Evolutionary conservation across 2,888 invertebrate genomes (phyloP), one percentile per base, ranked within the genome.

Genomic region (Teleogryllus oceanicus): DNA sequence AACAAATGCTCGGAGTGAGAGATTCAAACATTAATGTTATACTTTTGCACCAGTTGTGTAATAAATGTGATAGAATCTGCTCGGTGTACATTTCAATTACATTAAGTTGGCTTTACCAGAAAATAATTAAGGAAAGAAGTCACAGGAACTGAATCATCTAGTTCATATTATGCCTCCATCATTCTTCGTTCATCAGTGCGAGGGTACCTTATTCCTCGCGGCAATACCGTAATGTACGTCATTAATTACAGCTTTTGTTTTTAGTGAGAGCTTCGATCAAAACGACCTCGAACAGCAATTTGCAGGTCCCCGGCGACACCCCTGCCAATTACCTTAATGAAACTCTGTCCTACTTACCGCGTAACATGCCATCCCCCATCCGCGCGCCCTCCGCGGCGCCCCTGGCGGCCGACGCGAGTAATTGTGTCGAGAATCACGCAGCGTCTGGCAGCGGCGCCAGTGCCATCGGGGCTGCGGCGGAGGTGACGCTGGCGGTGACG

Each of bases 281-380:
- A 62, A 62, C 62, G 62, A 62, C 62, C 16, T 62, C 13, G 16
- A 62, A n/a, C 62, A n/a, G 62, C n/a, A 62, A 62, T 62, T 62
- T 62, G 13, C 62, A 62, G 62, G 62, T 12, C 62, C 62, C 62
- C 62, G 10, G 62, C 62, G 62, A 62, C 62, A 62, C 62, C 62
- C 62, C n/a, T 62, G 62, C 62, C 62, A 62, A 62, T 62, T 62
- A 62, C 62, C 62, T 62, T 62, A 62, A 62, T 62, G 62, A 62
- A 62, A 62, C 62, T 62, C 62, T 62, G 62, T 62, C 62, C 62
- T 62, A 62, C 62, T 62, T 62, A 62, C 62, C 16, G 62, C 62
- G 62, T 62, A 62, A 62, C 62, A 62, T 62, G 62, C 16, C 62
- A 62, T 62, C 62, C 62, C 37, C 37, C 37, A 37, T 8, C 37